Evolutionary conservation across 2,113 vertebrate genomes (phyloP), one percentile per base, ranked within the genome.

Genomic region (Morone chrysops): DNA sequence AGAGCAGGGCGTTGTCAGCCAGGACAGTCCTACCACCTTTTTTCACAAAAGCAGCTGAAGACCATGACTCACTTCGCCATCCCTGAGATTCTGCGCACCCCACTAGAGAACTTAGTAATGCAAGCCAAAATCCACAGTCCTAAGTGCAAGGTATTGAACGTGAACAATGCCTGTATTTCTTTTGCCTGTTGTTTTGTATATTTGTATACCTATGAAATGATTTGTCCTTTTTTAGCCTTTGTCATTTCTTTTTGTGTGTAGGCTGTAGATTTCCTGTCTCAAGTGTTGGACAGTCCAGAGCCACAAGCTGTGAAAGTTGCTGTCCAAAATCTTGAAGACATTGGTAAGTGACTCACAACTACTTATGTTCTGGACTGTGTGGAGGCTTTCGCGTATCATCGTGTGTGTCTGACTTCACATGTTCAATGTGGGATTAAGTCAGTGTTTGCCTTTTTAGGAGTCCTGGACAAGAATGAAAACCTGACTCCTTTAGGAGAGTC

Each of bases 121-220:
- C 98, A 99, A 91, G 96, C 97, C 82, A 99, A 99, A 92, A 97
- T 99, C 87, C 97, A 99, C 92, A 97, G 97, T 94, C 98, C 98
- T 0, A 93, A 97, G 86, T 96, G 95, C 91, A 98, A 97, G 90
- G 98, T 98, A 86, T 74, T 89, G 38, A 25, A 13, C 2, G 4
- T 16, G 2, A 62, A 41, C 12, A 45, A 12, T 18, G 0, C 2
- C 5, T 61, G 1, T 50, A 1, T 3, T 0, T 59, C 31, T 11
- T 60, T 11, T 5, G 17, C 1, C 14, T 50, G 18, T 14, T 1
- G 0, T n/a, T 36, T 22, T 20, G 0, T 68, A 4, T 47, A 6
- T 53, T 5, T 76, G 11, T 17, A 4, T 76, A 31, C n/a, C 0
- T 54, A 8, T 67, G 61, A 8, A 57, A 9, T 54, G 13, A 40